These are phyloP conservation scores for Cosmia trapezina DNA, from an alignment of 2,888 invertebrate genomes.

Conservation along the genomic window DNA sequence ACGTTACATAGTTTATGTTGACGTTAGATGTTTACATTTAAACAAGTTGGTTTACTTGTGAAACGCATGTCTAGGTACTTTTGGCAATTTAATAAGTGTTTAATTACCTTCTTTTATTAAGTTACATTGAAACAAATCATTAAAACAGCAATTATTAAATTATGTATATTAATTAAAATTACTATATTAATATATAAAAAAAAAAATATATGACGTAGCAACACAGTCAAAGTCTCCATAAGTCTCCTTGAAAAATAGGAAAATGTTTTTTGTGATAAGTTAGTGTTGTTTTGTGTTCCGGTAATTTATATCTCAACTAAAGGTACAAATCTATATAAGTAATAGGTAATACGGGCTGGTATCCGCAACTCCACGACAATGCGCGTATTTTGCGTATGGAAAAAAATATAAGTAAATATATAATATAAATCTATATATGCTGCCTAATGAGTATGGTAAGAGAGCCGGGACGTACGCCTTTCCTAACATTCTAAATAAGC, in stretches of 20 bases:
- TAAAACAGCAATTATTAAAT: neutral
- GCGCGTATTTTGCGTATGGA: no score
- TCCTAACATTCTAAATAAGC: no score
- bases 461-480: no score
- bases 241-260: no score
- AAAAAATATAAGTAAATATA: no score
- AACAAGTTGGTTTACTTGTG: slow-evolving; percentile 24
- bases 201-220: no score
- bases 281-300: neutral
- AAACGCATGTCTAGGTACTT: slow-evolving; percentile 12
- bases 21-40: slow-evolving; percentile 59
- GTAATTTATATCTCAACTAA: neutral
- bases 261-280: neutral
- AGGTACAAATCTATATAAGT: no score
- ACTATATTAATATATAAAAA: neutral
- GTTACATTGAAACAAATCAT: neutral
- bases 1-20: slow-evolving; percentile 61
- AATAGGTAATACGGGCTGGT: no score
- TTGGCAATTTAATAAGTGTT: slow-evolving; percentile 17
- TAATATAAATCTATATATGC: no score
- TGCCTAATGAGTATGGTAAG: no score
- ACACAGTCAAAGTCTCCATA: no score
- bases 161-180: neutral
- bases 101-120: slow-evolving; percentile 7
- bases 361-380: no score